These are phyloP conservation scores for Neopipo cinnamomea DNA, from an alignment of 2,113 vertebrate genomes.

Conservation along the genomic window DNA sequence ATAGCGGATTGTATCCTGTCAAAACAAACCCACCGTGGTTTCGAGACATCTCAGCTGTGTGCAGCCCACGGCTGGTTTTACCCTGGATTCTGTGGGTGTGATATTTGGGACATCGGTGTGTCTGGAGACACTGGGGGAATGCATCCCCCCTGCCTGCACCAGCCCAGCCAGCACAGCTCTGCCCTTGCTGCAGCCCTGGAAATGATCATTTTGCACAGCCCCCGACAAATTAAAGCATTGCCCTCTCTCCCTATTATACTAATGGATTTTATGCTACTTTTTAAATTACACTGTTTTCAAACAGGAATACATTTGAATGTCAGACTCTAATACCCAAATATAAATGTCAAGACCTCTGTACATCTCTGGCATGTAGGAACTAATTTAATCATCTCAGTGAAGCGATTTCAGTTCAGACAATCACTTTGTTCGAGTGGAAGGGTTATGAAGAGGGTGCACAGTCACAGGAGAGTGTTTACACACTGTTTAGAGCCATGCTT, in stretches of 20 bases:
- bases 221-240: not conserved
- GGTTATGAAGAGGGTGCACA: slow-evolving; percentile 32
- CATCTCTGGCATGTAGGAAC: slow-evolving; percentile 30
- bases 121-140: not conserved
- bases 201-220: not conserved
- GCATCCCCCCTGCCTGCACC: not conserved
- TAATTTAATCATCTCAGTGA: slow-evolving; percentile 68
- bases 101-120: not conserved
- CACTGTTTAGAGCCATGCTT: not conserved
- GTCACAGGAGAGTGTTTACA: not conserved
- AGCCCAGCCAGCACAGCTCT: not conserved
- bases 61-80: not conserved
- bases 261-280: slow-evolving; percentile 57
- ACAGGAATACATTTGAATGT: slow-evolving; percentile 55
- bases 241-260: slow-evolving; percentile 7
- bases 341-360: slow-evolving; percentile 64
- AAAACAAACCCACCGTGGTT: not conserved
- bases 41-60: not conserved
- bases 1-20: fast-evolving
- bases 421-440: slow-evolving; percentile 50
- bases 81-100: not conserved
- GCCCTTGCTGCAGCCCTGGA: not conserved
- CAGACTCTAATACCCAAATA: slow-evolving; percentile 54
- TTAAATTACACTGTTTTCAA: slow-evolving; percentile 55
- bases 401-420: slow-evolving; percentile 50